Conservation (phyloP, 2,797 vertebrate genomes). For the Brotula barbata region DNA sequence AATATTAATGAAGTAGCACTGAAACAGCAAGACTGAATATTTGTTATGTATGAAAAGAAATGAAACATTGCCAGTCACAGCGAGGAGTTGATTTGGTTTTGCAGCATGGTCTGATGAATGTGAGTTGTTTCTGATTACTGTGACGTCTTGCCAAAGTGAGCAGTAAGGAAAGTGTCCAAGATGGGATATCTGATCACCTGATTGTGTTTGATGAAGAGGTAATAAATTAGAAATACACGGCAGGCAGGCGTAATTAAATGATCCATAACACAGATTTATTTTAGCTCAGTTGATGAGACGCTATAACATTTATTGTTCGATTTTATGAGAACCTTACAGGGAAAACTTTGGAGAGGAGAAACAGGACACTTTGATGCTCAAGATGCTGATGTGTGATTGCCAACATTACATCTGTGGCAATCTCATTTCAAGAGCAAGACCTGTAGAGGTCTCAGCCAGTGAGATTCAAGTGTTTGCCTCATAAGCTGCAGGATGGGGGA, state of each 20-base stretch:
- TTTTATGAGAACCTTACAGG: conserved; percentile 10
- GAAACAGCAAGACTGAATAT: background rate
- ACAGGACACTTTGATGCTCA: background rate
- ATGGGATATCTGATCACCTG: conserved; percentile 1
- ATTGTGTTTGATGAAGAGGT: conserved; percentile 3
- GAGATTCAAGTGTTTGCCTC: too few relatives aligned
- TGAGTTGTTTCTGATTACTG: background rate
- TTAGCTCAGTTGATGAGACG: conserved; percentile 15
- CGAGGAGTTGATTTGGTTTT: background rate
- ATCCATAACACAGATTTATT: conserved; percentile 27
- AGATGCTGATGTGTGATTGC: background rate
- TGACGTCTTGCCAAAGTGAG: background rate
- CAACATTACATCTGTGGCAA: background rate
- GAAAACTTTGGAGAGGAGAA: conserved; percentile 7
- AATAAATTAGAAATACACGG: background rate
- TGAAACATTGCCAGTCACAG: background rate
- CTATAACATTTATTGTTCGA: conserved; percentile 9
- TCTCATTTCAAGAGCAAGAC: too few relatives aligned
- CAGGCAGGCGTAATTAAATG: conserved; percentile 16
- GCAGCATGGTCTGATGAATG: background rate
- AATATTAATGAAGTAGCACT: conserved; percentile 3
- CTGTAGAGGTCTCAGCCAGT: too few relatives aligned
- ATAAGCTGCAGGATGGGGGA: too few relatives aligned
- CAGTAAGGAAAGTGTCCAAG: background rate
- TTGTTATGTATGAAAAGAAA: background rate